Base-by-base conservation (phyloP, 2,888 invertebrate genomes). In the Drosophila cognata region DNA sequence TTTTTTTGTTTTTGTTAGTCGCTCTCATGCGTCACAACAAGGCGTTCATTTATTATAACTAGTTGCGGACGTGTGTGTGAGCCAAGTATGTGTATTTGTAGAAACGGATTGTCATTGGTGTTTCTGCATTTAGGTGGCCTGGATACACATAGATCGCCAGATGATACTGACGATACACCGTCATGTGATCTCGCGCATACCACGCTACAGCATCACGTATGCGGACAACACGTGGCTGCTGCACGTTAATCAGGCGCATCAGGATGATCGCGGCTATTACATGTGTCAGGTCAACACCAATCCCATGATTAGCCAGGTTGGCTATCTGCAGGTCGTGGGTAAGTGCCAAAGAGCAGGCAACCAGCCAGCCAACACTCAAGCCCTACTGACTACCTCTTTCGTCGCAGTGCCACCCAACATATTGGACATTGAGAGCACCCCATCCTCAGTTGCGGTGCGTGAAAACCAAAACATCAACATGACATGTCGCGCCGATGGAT, bases 271-370 rank as follows among this genome's bases (percentile, higher is more conserved):
- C 46, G 98, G 98, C 46, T 97, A 97, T 94, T 93, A 93, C 79
- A 93, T 93, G 93, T 93, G 93, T 77, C 93, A 93, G 86, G 95
- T 96, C 84, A 98, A 98, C 94, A 98, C 98, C 56, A 97, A 97
- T 93, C 98, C 98, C 0, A 98, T 98, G 98, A 98, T 98, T 92
- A 98, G 97, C 92, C 98, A 98, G 95, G 97, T 98, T 43, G 98
- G 98, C 69, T 98, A 97, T 92, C 95, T 98, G 50, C 97, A 98
- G 94, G 98, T 98, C 74, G 97, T 98, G 46, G 98, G 98, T 98
- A 92, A 95, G 97, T 90, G 33, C 1, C 48, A 18, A 13, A 21
- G 10, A 6, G 7, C 21, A 36, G 7, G 29, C 29, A 29, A 4
- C 31, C n/a, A 56, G n/a, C 41, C 41, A 43, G 5, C n/a, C 4